These are phyloP conservation scores for Phrixothrix hirtus DNA, from an alignment of 2,888 invertebrate species.

Conservation along the genomic window DNA sequence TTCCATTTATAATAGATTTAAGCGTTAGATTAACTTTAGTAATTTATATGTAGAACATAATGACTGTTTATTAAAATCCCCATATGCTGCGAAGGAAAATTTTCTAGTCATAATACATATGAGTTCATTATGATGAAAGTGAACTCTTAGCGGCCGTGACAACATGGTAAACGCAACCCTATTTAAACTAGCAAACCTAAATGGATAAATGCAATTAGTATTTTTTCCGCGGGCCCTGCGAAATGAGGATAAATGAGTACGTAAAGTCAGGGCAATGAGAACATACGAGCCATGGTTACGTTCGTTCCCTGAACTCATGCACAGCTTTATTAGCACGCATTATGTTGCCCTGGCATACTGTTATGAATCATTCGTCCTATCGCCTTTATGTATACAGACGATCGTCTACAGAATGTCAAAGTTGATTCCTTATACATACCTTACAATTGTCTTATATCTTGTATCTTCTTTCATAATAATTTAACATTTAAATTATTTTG, in stretches of 20 bases:
- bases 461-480: constrained; percentile 2
- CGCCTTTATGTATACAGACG: constrained; percentile 29
- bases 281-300: constrained; percentile 46
- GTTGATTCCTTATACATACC: constrained; percentile 24
- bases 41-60: not conserved
- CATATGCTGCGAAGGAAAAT: not conserved
- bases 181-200: constrained; percentile 50
- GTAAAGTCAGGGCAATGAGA: constrained; percentile 50
- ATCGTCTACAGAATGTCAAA: constrained; percentile 30
- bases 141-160: constrained; percentile 28
- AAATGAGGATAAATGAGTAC: constrained; percentile 50
- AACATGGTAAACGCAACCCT: constrained; percentile 37
- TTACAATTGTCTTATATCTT: constrained; percentile 10
- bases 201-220: constrained; percentile 52
- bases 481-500: no score
- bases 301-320: constrained; percentile 41
- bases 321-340: constrained; percentile 47
- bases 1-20: constrained; percentile 6
- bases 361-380: constrained; percentile 37
- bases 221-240: constrained; percentile 45
- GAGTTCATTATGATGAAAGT: constrained; percentile 18
- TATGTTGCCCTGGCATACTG: constrained; percentile 39
- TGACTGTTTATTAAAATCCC: not conserved
- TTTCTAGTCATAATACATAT: constrained; percentile 3
- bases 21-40: constrained; percentile 6